A percentile compares a stretch with the other conserved stretches of the same genome.
Evolutionary conservation across 1,140 invertebrate species (phyloP).

Genomic region (Hormaphis cornu): DNA sequence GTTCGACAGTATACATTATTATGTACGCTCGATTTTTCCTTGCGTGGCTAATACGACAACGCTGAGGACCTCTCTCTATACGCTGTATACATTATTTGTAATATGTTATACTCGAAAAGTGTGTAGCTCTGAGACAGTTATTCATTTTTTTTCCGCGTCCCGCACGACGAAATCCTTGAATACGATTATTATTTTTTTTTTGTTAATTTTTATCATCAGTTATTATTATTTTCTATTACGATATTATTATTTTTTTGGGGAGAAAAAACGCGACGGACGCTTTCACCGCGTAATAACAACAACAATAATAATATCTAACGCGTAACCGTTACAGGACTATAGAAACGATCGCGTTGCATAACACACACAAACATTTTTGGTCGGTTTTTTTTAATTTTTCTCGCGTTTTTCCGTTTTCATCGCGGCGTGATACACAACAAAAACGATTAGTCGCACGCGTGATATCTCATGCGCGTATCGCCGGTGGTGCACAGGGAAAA

Average conservation of each 20-base stretch:
- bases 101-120: too few relatives aligned
- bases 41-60: too few relatives aligned
- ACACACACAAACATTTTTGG: too few relatives aligned
- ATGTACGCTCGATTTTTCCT: too few relatives aligned
- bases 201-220: too few relatives aligned
- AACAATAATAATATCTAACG: too few relatives aligned
- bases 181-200: constrained; percentile 8
- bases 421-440: background rate
- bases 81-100: too few relatives aligned
- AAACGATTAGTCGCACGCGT: constrained; percentile 17
- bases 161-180: constrained; percentile 1
- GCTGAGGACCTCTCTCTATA: too few relatives aligned
- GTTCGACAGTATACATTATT: too few relatives aligned
- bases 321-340: too few relatives aligned
- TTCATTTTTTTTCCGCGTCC: background rate
- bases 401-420: background rate
- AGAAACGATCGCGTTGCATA: background rate
- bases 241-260: background rate
- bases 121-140: too few relatives aligned
- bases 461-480: background rate
- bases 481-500: too few relatives aligned
- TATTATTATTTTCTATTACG: background rate
- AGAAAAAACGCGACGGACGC: background rate
- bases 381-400: background rate
- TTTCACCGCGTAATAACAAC: constrained; percentile 17